Evolutionary conservation across 2,888 invertebrate genomes (phyloP).

Genomic region (Halocaridina rubra): DNA sequence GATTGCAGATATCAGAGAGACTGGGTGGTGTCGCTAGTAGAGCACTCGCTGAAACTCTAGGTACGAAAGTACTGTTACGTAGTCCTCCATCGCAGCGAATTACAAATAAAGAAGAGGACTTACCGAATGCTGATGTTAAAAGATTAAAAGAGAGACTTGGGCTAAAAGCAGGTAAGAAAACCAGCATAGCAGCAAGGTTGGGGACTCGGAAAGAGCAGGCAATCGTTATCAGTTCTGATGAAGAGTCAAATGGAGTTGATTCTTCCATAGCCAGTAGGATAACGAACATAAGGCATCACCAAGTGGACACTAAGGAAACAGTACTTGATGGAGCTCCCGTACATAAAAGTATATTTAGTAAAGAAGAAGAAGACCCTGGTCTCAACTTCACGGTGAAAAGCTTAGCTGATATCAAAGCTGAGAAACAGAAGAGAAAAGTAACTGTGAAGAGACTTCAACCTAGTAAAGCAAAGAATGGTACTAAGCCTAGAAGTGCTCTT

Average conservation of each 20-base stretch:
- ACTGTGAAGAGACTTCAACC: not conserved
- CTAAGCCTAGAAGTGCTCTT: no score
- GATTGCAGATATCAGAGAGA: not conserved
- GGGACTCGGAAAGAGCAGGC: not conserved
- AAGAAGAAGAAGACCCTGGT: not conserved
- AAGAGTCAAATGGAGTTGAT: not conserved
- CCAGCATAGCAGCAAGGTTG: not conserved
- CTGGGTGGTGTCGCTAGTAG: constrained; percentile 5
- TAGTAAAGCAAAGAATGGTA: not conserved
- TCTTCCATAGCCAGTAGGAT: not conserved
- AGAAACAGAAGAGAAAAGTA: not conserved
- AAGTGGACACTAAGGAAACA: not conserved
- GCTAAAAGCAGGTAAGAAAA: not conserved
- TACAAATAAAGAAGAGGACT: not conserved
- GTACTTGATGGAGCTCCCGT: not conserved
- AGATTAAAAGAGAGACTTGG: not conserved
- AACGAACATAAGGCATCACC: not conserved
- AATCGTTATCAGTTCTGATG: not conserved
- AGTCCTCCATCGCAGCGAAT: not conserved
- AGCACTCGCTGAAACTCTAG: constrained; percentile 11
- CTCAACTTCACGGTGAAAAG: not conserved
- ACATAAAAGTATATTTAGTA: not conserved
- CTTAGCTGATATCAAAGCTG: not conserved
- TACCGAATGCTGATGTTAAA: not conserved
- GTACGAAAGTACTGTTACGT: not conserved